phyloP scores from a whole-genome alignment of 2,888 invertebrate genomes.

The Ormyrus nitidulus region DNA sequence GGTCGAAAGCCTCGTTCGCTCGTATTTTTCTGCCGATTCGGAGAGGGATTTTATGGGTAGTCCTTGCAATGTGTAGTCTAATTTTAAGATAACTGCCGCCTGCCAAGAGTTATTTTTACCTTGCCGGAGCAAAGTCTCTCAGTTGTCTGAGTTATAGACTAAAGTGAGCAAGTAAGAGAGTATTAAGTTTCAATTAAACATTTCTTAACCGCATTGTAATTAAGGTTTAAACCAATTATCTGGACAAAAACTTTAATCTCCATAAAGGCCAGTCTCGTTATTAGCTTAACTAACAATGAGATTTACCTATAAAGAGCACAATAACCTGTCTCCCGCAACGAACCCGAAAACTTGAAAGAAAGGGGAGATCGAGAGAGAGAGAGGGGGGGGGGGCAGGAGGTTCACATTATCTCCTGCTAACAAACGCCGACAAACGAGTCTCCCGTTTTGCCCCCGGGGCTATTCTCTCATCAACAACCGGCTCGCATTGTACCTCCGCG shows the following conservation, averaged over 20 bases:
- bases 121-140: background rate
- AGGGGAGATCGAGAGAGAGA: no score
- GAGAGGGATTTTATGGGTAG: constrained; percentile 32
- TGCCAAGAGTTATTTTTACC: background rate
- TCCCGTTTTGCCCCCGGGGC: background rate
- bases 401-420: no score
- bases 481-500: background rate
- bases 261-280: no score
- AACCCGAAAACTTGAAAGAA: no score
- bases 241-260: no score
- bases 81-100: constrained; percentile 23
- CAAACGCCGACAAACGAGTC: no score
- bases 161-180: background rate
- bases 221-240: no score
- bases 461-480: constrained; percentile 2
- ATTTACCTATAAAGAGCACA: no score
- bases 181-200: constrained; percentile 1
- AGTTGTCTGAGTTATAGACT: no score
- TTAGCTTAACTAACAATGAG: no score
- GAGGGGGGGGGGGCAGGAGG: no score
- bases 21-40: background rate
- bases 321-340: no score
- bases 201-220: background rate
- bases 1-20: constrained; percentile 41
- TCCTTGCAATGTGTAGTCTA: constrained; percentile 30